Conservation (phyloP, 2,113 vertebrate genomes). For the Petrocephalus microphthalmus region DNA sequence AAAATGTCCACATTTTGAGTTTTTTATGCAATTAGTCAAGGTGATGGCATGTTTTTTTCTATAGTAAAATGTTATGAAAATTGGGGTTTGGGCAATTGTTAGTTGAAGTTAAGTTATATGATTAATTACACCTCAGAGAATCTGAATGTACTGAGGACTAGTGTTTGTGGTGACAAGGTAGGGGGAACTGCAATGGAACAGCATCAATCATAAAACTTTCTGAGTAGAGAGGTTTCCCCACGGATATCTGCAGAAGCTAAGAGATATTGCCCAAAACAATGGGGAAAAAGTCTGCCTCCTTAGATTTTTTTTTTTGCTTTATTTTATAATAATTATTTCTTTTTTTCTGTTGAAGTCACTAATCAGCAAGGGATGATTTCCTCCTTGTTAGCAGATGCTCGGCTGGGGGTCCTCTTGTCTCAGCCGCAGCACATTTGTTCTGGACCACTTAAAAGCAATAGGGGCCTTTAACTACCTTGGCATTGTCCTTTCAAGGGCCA, state of each 20-base stretch:
- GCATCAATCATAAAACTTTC: neutral
- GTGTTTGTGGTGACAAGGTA: neutral
- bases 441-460: slow-evolving; percentile 1
- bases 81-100: neutral
- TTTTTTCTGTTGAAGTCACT: neutral
- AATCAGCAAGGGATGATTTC: neutral
- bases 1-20: neutral
- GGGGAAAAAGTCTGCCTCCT: neutral
- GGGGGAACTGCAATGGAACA: neutral
- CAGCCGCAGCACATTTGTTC: slow-evolving; percentile 7
- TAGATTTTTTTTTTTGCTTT: no score
- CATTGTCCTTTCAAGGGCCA: slow-evolving; percentile 7
- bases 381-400: neutral
- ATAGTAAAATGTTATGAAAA: neutral
- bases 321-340: no score
- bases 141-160: neutral
- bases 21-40: neutral
- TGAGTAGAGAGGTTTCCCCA: neutral
- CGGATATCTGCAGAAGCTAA: neutral
- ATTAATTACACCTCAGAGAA: neutral
- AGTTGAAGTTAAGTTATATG: neutral
- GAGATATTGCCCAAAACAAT: neutral
- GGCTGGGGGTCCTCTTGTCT: neutral
- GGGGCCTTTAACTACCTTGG: slow-evolving; percentile 14
- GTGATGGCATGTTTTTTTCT: neutral